Conservation (phyloP, 2,113 vertebrate species). For the Charadrius vociferus region DNA sequence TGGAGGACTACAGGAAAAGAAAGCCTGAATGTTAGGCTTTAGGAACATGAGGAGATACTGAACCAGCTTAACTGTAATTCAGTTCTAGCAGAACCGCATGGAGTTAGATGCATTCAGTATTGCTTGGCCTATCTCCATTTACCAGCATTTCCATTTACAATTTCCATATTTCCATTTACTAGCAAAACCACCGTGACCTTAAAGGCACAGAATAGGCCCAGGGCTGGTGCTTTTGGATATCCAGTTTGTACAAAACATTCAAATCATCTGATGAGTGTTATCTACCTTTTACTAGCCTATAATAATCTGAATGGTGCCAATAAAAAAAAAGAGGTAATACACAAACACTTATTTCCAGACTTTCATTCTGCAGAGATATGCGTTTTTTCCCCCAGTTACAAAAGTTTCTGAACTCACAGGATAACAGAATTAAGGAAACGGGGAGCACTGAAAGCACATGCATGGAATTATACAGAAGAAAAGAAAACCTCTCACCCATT, state of each 20-base stretch:
- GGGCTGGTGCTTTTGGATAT: background rate
- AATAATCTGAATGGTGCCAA: background rate
- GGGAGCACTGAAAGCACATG: background rate
- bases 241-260: background rate
- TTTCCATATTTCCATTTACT: background rate
- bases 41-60: background rate
- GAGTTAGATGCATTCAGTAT: background rate
- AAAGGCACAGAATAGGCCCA: background rate
- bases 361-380: slow-evolving; percentile 31
- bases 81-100: background rate
- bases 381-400: background rate
- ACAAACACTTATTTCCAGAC: slow-evolving; percentile 39
- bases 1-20: background rate
- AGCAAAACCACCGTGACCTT: background rate
- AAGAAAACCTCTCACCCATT: slow-evolving; percentile 78
- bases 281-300: background rate
- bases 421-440: background rate
- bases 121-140: background rate
- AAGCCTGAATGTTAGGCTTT: background rate
- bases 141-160: background rate
- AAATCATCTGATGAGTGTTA: background rate
- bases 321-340: background rate
- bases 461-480: background rate
- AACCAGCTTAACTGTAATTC: background rate
- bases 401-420: background rate